Evolutionary conservation across 2,113 vertebrate species (phyloP).

Genomic region (Pleuronectes platessa): DNA sequence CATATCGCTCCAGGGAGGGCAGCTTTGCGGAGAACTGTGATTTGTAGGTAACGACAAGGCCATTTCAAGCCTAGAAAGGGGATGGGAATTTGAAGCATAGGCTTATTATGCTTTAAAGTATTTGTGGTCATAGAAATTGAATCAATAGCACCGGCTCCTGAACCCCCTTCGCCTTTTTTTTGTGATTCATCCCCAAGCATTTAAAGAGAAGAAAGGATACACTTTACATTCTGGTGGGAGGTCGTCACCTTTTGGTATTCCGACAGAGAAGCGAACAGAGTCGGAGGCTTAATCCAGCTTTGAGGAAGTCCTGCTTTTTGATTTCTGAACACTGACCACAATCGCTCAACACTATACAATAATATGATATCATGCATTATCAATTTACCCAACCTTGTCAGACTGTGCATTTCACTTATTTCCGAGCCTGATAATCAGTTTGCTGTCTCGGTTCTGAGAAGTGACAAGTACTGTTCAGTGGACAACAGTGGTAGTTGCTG

Average conservation of each 20-base stretch:
- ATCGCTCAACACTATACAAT: no score
- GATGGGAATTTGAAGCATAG: constrained; percentile 74
- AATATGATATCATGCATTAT: no score
- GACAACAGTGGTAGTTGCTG: no score
- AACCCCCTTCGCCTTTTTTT: constrained; percentile 27
- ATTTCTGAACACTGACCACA: no score
- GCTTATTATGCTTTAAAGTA: constrained; percentile 81
- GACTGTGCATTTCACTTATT: no score
- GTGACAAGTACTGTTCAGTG: no score
- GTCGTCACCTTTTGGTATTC: constrained; percentile 63
- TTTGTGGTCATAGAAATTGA: constrained; percentile 82
- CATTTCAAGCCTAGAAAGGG: constrained; percentile 75
- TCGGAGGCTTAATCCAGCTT: constrained; percentile 34
- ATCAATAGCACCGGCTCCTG: constrained; percentile 71
- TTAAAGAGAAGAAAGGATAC: constrained; percentile 52
- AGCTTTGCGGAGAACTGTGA: constrained; percentile 71
- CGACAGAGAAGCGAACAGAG: constrained; percentile 45
- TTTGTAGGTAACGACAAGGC: constrained; percentile 79
- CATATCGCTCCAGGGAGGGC: constrained; percentile 62
- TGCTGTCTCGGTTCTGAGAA: no score
- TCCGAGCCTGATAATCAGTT: no score
- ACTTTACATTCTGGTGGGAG: constrained; percentile 71
- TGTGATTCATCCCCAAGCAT: constrained; percentile 66
- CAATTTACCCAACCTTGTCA: no score
- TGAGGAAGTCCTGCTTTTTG: no score